phyloP scores from a whole-genome alignment of 2,888 invertebrate species.

The Crepidodera aurea region DNA sequence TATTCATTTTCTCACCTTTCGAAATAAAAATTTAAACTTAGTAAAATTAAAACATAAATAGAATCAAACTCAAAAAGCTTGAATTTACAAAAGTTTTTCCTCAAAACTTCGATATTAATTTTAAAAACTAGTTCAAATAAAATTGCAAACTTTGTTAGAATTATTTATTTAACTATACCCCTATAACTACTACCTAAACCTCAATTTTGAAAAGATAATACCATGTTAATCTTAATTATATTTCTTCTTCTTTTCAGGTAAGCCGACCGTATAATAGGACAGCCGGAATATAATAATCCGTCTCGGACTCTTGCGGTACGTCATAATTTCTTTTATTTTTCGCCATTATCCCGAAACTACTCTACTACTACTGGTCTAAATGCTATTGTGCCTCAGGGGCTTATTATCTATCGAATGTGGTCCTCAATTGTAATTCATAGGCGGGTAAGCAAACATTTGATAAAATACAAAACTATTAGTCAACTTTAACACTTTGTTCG shows the following conservation, averaged over 20 bases:
- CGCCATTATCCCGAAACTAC: constrained; percentile 29
- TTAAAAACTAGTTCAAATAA: too few relatives aligned
- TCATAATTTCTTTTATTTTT: constrained; percentile 39
- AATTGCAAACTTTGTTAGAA: too few relatives aligned
- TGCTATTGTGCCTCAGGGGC: constrained; percentile 21
- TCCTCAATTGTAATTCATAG: constrained; percentile 9
- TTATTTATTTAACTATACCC: too few relatives aligned
- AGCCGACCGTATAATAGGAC: constrained; percentile 32
- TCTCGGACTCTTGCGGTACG: constrained; percentile 33
- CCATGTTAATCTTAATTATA: constrained; percentile 31
- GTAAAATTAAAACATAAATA: too few relatives aligned
- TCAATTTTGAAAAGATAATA: constrained; percentile 14
- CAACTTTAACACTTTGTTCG: too few relatives aligned
- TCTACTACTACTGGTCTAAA: constrained; percentile 30
- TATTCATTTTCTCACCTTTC: too few relatives aligned
- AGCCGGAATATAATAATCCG: constrained; percentile 29
- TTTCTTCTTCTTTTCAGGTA: constrained; percentile 38
- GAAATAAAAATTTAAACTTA: too few relatives aligned
- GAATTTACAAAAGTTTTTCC: too few relatives aligned
- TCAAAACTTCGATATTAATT: too few relatives aligned
- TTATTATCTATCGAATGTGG: constrained; percentile 4
- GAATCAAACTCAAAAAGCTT: too few relatives aligned
- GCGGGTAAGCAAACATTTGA: constrained; percentile 1
- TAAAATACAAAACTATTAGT: too few relatives aligned
- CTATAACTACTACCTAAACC: not conserved